These are phyloP conservation scores for Pyrocephalus nanus DNA, from an alignment of 2,797 vertebrate genomes.

Conservation along the genomic window DNA sequence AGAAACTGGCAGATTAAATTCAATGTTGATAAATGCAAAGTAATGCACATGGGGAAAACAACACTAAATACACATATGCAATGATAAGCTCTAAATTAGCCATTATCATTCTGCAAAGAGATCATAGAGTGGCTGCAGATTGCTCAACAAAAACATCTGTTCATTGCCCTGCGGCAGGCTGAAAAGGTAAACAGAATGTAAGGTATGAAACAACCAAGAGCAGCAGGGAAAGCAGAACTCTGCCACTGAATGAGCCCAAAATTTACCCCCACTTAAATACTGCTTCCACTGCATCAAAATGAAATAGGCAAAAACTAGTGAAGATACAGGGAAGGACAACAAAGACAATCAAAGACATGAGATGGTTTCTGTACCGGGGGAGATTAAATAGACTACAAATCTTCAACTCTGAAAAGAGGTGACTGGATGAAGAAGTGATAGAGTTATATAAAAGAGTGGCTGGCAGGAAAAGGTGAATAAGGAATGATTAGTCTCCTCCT, in stretches of 20 bases:
- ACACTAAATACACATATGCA: slow-evolving; percentile 61
- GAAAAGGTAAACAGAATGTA: slow-evolving; percentile 52
- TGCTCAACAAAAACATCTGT: slow-evolving; percentile 59
- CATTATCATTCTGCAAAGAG: slow-evolving; percentile 63
- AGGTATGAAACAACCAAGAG: neutral
- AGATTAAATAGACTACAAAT: neutral
- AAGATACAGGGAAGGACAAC: neutral
- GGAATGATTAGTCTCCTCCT: neutral
- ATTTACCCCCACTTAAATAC: neutral
- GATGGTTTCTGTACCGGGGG: neutral
- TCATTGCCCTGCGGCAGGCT: slow-evolving; percentile 10
- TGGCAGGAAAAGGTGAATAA: neutral
- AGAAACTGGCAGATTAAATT: slow-evolving; percentile 57
- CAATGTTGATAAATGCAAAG: slow-evolving; percentile 49
- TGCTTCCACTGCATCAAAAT: neutral
- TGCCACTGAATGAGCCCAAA: neutral
- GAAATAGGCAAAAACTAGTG: neutral
- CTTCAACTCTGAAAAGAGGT: neutral
- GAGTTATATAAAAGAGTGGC: neutral
- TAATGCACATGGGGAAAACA: slow-evolving; percentile 58
- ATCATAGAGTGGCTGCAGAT: slow-evolving; percentile 35
- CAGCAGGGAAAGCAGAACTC: neutral
- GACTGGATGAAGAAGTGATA: neutral
- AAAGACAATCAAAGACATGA: neutral
- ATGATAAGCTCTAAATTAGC: slow-evolving; percentile 62